Evolutionary conservation across 2,113 vertebrate species (phyloP).

Genomic region (Sialia sialis): DNA sequence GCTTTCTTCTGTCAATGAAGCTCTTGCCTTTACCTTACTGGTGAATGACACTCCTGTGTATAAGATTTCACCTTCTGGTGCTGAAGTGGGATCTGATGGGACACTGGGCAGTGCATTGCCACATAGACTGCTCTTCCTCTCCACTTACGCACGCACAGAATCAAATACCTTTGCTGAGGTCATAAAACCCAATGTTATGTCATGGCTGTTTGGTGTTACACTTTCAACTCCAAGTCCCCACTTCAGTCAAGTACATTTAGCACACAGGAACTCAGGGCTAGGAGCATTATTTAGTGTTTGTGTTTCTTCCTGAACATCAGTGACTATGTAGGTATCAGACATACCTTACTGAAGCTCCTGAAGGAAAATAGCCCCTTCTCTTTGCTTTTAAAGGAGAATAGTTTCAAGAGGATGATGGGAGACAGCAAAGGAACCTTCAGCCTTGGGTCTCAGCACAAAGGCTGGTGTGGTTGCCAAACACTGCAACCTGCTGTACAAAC

Average conservation of each 20-base stretch:
- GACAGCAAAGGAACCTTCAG: neutral
- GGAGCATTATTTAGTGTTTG: neutral
- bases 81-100: neutral
- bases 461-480: neutral
- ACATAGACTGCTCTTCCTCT: neutral
- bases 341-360: neutral
- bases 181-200: neutral
- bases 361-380: neutral
- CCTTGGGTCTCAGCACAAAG: fast-evolving
- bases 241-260: neutral
- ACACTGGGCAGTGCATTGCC: neutral
- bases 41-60: neutral
- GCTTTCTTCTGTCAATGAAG: neutral
- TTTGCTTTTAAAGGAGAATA: neutral
- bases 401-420: neutral
- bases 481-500: neutral
- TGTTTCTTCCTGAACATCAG: neutral
- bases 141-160: fast-evolving
- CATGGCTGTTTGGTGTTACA: neutral
- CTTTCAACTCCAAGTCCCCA: neutral
- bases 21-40: neutral
- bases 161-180: neutral
- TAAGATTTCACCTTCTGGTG: neutral
- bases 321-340: neutral
- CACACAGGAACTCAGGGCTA: no score